Base-by-base conservation (phyloP, 1,140 invertebrate genomes). In the Saccostrea echinata region DNA sequence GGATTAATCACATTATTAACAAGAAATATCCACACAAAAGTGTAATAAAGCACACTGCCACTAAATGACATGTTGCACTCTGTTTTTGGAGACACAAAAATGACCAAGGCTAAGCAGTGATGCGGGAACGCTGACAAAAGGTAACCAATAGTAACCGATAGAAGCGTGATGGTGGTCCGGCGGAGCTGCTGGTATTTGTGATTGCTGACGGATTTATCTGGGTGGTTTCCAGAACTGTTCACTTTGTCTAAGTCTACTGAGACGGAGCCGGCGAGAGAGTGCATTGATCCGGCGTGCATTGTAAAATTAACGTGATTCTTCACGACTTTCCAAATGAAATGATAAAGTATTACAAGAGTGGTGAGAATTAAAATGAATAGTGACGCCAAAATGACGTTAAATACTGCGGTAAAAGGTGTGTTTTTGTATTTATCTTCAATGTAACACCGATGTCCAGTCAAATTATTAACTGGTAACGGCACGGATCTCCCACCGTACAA, bases 21-120 rank as follows among this genome's bases (percentile, higher is more conserved):
- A 11, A 89, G 86, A 51, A 85, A 87, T 18, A 53, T 71, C 84
- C 86, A 89, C 16, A 89, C 52, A 84, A 89, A 89, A 6, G 86
- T 18, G 52, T 89, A 89, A 85, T 57, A 89, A 13, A 82, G 3
- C 18, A 85, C 27, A n/a, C 83, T 71, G 21, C 64, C 43, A 11
- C 53, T 43, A 21, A 87, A 84, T 18, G 53, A 84, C 80, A 89
- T 53, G 61, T 55, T 51, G 27, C 86, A 86, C 16, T 87, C 86
- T 11, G 85, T 24, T 18, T 85, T 55, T 6, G 76, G 53, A 13
- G 43, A 55, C 1, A 82, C 76, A 64, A 87, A 85, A 1, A 82
- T 81, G 6, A 85, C 43, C 43, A 87, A 30, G 1, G 84, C 84
- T n/a, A 89, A 52, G 18, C 81, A 51, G 43, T 87, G 86, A 21